Evolutionary conservation across 2,113 vertebrate genomes (phyloP).

Genomic region (Mellivora capensis): DNA sequence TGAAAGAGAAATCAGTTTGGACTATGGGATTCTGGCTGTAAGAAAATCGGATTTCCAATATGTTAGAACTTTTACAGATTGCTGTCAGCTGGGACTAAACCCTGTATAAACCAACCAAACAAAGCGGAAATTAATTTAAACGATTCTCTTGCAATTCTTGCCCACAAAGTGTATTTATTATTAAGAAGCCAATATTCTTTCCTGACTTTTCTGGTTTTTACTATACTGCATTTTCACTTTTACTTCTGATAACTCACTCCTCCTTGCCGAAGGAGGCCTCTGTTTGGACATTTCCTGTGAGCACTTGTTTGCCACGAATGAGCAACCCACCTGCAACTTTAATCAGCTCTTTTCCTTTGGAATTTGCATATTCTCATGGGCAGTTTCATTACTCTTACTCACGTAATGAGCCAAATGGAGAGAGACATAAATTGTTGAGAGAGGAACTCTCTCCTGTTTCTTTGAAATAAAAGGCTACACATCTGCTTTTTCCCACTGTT

Average conservation of each 20-base stretch:
- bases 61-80: conserved; percentile 54
- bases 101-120: conserved; percentile 57
- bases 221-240: background rate
- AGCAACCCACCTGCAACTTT: background rate
- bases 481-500: background rate
- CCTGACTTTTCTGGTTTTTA: conserved; percentile 47
- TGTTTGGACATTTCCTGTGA: background rate
- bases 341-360: background rate
- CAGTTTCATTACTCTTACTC: background rate
- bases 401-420: background rate
- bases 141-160: conserved; percentile 63
- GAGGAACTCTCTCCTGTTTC: background rate
- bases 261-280: background rate
- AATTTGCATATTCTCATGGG: rapidly evolving
- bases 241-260: background rate
- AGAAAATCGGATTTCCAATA: conserved; percentile 70
- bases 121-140: conserved; percentile 75
- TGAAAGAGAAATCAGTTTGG: conserved; percentile 64
- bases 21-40: conserved; percentile 57
- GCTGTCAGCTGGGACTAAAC: conserved; percentile 59
- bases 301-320: rapidly evolving
- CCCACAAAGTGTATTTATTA: conserved; percentile 74
- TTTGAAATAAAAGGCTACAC: background rate
- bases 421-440: background rate
- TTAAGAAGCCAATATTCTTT: conserved; percentile 76